Percentiles rank a stretch among this genome's conserved stretches.
These are phyloP conservation scores for Kryptopterus vitreolus DNA, from an alignment of 2,797 vertebrate species.

Conservation along the genomic window DNA sequence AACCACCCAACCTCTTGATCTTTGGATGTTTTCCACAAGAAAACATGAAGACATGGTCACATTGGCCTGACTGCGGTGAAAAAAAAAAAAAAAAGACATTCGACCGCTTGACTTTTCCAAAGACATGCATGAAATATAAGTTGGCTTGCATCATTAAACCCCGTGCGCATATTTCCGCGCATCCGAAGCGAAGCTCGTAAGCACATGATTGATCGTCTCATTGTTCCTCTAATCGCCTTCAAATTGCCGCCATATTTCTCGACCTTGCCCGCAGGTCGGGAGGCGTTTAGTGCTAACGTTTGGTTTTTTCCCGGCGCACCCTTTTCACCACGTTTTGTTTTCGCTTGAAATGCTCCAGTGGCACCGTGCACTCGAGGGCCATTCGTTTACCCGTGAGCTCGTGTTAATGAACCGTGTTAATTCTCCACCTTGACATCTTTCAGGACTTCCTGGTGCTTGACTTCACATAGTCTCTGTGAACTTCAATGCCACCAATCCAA, in stretches of 20 bases:
- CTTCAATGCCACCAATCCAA: not conserved
- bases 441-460: conserved; percentile 58
- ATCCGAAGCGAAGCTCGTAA: conserved; percentile 33
- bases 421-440: conserved; percentile 68
- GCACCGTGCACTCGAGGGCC: conserved; percentile 67
- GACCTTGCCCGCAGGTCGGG: conserved; percentile 8
- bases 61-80: not conserved
- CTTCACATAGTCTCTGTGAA: conserved; percentile 32
- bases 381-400: conserved; percentile 71
- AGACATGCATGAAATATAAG: conserved; percentile 13
- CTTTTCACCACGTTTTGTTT: not conserved
- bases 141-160: conserved; percentile 26
- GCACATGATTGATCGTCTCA: conserved; percentile 33
- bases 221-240: conserved; percentile 34
- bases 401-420: conserved; percentile 73
- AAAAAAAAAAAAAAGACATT: not conserved
- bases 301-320: not conserved
- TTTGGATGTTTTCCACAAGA: not conserved
- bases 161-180: conserved; percentile 17
- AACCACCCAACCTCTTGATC: not conserved
- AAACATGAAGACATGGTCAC: not conserved
- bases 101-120: not conserved
- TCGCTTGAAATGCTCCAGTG: conserved; percentile 54
- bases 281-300: not conserved
- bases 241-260: conserved; percentile 29